These are phyloP conservation scores for Holcopasites calliopsidis DNA, from an alignment of 1,140 invertebrate genomes.

Conservation along the genomic window DNA sequence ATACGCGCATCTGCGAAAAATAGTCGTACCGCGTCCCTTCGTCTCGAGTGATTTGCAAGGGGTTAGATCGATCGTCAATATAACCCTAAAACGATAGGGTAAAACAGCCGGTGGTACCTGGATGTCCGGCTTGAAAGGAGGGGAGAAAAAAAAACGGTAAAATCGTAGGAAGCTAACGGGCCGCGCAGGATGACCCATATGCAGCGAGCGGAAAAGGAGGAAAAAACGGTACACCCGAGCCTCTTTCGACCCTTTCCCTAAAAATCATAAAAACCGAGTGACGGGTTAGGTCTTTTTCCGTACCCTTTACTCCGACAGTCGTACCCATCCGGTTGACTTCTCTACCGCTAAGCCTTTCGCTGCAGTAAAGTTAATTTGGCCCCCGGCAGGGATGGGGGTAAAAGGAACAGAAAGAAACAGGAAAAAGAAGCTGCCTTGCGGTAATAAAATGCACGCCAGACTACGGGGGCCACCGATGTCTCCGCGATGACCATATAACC, in stretches of 20 bases:
- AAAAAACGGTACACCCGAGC: conserved; percentile 17
- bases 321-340: conserved; percentile 62
- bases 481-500: conserved; percentile 61
- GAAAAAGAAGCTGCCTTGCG: background rate
- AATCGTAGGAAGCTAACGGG: conserved; percentile 48
- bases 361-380: conserved; percentile 72
- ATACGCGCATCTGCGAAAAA: no score
- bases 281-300: background rate
- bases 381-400: conserved; percentile 11
- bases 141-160: conserved; percentile 51
- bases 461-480: conserved; percentile 51
- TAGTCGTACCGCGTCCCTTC: background rate
- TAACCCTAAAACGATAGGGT: conserved; percentile 29
- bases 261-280: conserved; percentile 53
- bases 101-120: conserved; percentile 26
- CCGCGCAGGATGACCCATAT: conserved; percentile 44
- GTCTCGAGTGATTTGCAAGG: conserved; percentile 27
- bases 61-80: conserved; percentile 30
- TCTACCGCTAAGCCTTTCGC: conserved; percentile 68
- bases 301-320: background rate
- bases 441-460: no score
- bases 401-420: background rate
- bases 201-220: background rate
- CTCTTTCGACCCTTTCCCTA: conserved; percentile 23
- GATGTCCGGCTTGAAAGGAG: background rate